Base-by-base conservation (phyloP, 1,140 invertebrate genomes). In the Scaptomyza pallida region DNA sequence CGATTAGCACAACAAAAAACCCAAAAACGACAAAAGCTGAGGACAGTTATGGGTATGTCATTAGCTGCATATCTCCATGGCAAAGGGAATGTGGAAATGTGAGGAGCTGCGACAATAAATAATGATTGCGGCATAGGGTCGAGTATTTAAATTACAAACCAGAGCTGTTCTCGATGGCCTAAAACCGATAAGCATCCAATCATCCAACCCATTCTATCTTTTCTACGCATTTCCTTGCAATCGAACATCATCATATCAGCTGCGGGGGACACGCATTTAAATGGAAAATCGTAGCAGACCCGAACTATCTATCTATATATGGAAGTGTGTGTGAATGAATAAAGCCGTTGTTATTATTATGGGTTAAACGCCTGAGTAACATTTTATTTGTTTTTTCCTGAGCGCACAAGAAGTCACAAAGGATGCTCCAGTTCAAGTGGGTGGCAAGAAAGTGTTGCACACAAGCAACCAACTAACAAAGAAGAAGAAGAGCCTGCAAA, bases 141-240 rank as follows among this genome's bases (percentile, higher is more conserved):
- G 12, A 19, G 47, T 86, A 81, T 77, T 85, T 74, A 81, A 81
- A 86, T 85, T 85, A 86, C 81, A 78, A n/a, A 64, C 67, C 59
- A 70, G 45, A 9, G 12, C 26, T 35, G 12, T 35, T 35, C n/a
- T 35, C 2, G 33, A 35, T 35, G 12, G 33, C 33, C 4, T n/a
- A 1, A n/a, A 37, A 37, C 12, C 12, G 33, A n/a, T 37, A 1
- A 12, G 33, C 33, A 37, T 12, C 33, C 33, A 37, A 1, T 12
- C 12, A 37, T n/a, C 37, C 21, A 6, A 19, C 12, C 12, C 19
- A 19, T 16, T 33, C 17, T 8, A 26, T 26, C 23, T 26, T 5
- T 26, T 26, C 23, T 26, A 48, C 44, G 19, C 26, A 13, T 9
- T 16, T 16, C 2, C 1, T 47, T 1, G 8, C 30, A n/a, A 9